Evolutionary conservation across 1,140 invertebrate genomes (phyloP).

Genomic region (Hylaeus anthracinus): DNA sequence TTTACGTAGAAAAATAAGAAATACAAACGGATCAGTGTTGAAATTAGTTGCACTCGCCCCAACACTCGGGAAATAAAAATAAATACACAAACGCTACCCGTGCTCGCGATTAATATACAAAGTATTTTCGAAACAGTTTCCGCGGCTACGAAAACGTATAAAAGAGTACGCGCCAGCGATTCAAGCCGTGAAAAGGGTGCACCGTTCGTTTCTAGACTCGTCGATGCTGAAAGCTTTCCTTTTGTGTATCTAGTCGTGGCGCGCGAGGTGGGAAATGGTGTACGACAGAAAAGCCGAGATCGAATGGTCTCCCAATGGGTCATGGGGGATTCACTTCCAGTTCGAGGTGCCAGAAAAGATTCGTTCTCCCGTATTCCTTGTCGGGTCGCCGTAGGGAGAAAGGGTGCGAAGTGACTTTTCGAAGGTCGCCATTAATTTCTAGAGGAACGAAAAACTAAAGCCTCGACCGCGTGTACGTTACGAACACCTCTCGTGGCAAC

Average conservation of each 20-base stretch:
- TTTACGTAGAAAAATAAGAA: too few relatives aligned
- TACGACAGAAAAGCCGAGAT: conserved; percentile 27
- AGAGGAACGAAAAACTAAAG: conserved; percentile 51
- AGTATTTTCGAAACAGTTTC: neutral
- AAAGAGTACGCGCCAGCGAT: neutral
- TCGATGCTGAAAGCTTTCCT: conserved; percentile 33
- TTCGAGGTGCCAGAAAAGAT: conserved; percentile 31
- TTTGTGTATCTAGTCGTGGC: conserved; percentile 30
- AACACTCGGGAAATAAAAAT: too few relatives aligned
- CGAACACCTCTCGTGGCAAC: conserved; percentile 49
- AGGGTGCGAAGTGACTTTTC: conserved; percentile 39
- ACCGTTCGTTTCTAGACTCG: conserved; percentile 16
- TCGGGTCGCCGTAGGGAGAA: neutral
- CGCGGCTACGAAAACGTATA: neutral
- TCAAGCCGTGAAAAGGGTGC: neutral
- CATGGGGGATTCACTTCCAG: conserved; percentile 35
- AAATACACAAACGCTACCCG: neutral
- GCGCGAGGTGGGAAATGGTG: neutral
- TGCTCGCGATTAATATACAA: too few relatives aligned
- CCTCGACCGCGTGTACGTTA: conserved; percentile 34
- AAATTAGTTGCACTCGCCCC: too few relatives aligned
- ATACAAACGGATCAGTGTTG: too few relatives aligned
- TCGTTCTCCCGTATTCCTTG: neutral
- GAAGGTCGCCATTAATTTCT: conserved; percentile 64
- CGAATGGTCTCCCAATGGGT: conserved; percentile 55